A percentile compares a stretch with the other conserved stretches of the same genome.
Evolutionary conservation across 2,888 invertebrate species (phyloP).

Genomic region (Hypselothyrea guttata): DNA sequence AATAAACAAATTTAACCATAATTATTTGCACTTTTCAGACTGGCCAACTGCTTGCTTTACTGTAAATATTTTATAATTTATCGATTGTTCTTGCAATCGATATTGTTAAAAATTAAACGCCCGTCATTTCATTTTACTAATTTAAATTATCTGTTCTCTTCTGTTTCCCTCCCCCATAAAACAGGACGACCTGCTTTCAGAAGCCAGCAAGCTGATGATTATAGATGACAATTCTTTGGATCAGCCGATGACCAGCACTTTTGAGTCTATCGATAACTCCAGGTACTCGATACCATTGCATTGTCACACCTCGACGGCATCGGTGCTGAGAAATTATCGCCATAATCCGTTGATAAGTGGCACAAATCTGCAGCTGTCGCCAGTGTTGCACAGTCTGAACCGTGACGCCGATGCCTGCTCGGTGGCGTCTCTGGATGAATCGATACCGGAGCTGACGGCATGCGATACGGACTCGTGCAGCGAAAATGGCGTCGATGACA

Average conservation of each 20-base stretch:
- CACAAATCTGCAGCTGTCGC: constrained; percentile 71
- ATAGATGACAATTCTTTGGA: constrained; percentile 63
- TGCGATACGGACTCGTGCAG: constrained; percentile 77
- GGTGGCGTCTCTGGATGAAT: constrained; percentile 64
- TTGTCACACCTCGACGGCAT: constrained; percentile 58
- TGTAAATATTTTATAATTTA: not conserved
- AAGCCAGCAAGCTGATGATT: constrained; percentile 47
- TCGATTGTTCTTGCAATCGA: not conserved
- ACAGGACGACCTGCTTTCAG: constrained; percentile 30
- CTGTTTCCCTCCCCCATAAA: constrained; percentile 22
- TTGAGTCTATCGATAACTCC: constrained; percentile 17
- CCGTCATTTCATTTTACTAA: not conserved
- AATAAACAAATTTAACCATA: not conserved
- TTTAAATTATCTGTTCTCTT: constrained; percentile 18
- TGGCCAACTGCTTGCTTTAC: constrained; percentile 7
- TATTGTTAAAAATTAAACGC: constrained; percentile 9
- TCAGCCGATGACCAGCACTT: constrained; percentile 11
- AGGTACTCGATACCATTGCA: constrained; percentile 53
- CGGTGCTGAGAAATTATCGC: constrained; percentile 73
- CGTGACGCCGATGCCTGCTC: constrained; percentile 47
- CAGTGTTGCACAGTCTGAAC: constrained; percentile 47
- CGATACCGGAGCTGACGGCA: constrained; percentile 69
- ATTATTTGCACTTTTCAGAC: not conserved
- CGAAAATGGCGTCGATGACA: constrained; percentile 80
- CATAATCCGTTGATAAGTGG: constrained; percentile 81